Evolutionary conservation across 2,113 vertebrate genomes (phyloP).

Genomic region (Psephotus haematonotus): DNA sequence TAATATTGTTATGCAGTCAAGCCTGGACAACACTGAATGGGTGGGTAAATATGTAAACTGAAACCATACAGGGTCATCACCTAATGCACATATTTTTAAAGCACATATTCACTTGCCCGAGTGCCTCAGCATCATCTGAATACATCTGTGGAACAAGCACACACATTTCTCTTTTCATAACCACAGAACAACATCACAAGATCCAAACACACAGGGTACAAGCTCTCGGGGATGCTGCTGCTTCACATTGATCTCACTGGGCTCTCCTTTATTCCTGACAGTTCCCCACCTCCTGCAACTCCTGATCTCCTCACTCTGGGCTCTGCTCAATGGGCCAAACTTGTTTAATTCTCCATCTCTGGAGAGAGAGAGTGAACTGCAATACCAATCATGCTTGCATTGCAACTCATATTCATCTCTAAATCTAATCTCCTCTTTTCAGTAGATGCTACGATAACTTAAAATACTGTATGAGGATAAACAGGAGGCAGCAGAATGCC

Average conservation of each 20-base stretch:
- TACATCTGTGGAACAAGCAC: neutral
- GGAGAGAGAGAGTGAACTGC: neutral
- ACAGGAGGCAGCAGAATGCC: neutral
- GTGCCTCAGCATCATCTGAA: neutral
- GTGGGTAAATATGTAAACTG: neutral
- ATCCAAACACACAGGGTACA: neutral
- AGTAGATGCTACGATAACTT: neutral
- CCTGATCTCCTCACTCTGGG: neutral
- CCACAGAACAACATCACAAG: neutral
- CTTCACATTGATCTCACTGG: accelerated
- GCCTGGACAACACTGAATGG: neutral
- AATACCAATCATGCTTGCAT: neutral
- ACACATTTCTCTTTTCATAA: neutral
- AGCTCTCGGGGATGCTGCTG: neutral
- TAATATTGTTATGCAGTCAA: neutral
- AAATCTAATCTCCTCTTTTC: neutral
- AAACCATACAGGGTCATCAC: neutral
- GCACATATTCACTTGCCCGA: neutral
- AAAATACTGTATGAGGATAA: neutral
- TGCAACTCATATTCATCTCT: neutral
- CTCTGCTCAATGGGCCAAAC: neutral
- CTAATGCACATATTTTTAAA: neutral
- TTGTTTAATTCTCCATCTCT: neutral
- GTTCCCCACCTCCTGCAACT: neutral
- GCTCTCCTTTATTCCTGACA: neutral